Evolutionary conservation across 2,888 invertebrate species (phyloP), one percentile per base, ranked within the genome.

Genomic region (Dione vanillae): DNA sequence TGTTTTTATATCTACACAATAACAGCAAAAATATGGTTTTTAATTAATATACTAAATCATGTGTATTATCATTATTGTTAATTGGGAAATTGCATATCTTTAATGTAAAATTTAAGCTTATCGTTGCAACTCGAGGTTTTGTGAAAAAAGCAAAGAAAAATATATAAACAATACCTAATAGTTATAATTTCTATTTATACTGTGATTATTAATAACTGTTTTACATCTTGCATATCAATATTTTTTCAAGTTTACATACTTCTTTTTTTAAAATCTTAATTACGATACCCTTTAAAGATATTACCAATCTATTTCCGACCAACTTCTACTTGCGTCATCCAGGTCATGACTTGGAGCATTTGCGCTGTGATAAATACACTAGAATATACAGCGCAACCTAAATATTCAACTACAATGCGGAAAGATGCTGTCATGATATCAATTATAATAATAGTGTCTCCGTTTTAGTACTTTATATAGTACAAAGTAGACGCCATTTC

Each of bases 1-100:
- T 65, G 68, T 71, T 65, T 66, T 54, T 67, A 65, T 62, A 43
- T 58, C 37, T 65, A 74, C 52, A 73, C 69, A 71, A 74, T 49
- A 49, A 49, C 69, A 45, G 62, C 54, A 62, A 40, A 58, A 62
- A 70, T 65, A 40, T 35, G 64, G 70, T 59, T 64, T 51, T 19
- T 35, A 43, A 61, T 59, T 49, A 40, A 59, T 59, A 35, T 56
- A 59, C 20, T 35, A 41, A 20, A 16, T 49, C 59, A 27, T 49
- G 16, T 27, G 27, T n/a, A n/a, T 27, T 67, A n/a, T 59, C 40
- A 47, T 49, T 43, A 43, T 16, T 35, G 49, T 49, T 64, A 49
- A 35, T 37, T 45, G 16, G 10, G n/a, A 10, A 10, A 47, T 19
- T 62, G 20, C 5, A n/a, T 16, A 11, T 35, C 37, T 35, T 37